Percentiles rank a stretch among this genome's conserved stretches.
These are phyloP conservation scores for Misgurnus anguillicaudatus DNA, from an alignment of 2,113 vertebrate species.

Conservation along the genomic window DNA sequence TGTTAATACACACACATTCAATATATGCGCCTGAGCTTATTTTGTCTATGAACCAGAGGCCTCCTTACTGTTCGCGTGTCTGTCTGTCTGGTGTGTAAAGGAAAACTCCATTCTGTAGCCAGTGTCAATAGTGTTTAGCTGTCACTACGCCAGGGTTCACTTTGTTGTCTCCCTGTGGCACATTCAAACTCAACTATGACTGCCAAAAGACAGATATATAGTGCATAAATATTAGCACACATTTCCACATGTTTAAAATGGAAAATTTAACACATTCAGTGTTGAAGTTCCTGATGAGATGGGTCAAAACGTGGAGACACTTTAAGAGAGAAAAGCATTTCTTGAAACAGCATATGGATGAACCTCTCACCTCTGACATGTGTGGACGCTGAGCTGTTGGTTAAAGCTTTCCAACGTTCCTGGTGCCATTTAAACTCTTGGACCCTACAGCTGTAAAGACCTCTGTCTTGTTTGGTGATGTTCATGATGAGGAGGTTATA, in stretches of 20 bases:
- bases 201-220: slow-evolving; percentile 32
- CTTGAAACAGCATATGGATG: background rate
- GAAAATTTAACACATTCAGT: slow-evolving; percentile 6
- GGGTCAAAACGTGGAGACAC: background rate
- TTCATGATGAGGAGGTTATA: slow-evolving; percentile 84
- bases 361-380: slow-evolving; percentile 67
- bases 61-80: slow-evolving; percentile 34
- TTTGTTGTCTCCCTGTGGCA: slow-evolving; percentile 53
- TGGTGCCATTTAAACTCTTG: slow-evolving; percentile 89
- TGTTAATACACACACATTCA: slow-evolving; percentile 18
- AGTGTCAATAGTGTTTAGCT: slow-evolving; percentile 60
- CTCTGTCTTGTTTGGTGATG: slow-evolving; percentile 79
- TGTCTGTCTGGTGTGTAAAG: slow-evolving; percentile 52
- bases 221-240: slow-evolving; percentile 19
- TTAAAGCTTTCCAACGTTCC: slow-evolving; percentile 88
- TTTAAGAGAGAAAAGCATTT: background rate
- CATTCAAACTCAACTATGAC: slow-evolving; percentile 22
- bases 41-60: slow-evolving; percentile 28
- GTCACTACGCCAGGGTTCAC: slow-evolving; percentile 41
- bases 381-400: slow-evolving; percentile 80
- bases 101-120: slow-evolving; percentile 59
- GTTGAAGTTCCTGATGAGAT: background rate
- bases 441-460: slow-evolving; percentile 88
- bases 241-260: slow-evolving; percentile 25
- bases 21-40: slow-evolving; percentile 18